phyloP scores from a whole-genome alignment of 2,797 vertebrate species.

The Discoglossus pictus region DNA sequence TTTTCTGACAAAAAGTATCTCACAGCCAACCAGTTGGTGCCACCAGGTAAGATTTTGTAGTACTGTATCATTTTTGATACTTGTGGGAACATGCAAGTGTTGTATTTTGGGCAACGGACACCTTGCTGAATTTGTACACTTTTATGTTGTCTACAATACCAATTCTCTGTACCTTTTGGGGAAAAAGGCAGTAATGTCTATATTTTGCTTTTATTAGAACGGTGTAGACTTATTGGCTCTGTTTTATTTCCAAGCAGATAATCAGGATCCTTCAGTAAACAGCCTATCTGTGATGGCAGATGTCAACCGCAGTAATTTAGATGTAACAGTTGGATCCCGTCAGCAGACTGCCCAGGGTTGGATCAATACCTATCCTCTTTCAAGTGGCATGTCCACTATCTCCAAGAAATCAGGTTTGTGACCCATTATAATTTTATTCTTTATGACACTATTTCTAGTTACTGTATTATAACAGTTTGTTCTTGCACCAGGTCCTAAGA shows the following conservation, averaged over 20 bases:
- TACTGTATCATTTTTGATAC: not conserved
- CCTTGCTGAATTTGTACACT: too few species aligned
- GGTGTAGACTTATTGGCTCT: too few species aligned
- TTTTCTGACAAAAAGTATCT: slow-evolving; percentile 98
- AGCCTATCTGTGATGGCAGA: slow-evolving; percentile 81
- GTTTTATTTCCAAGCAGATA: slow-evolving; percentile 76
- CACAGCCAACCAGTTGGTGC: slow-evolving; percentile 89
- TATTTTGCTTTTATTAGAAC: too few species aligned
- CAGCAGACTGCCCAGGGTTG: slow-evolving; percentile 93
- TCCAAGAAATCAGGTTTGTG: slow-evolving; percentile 94
- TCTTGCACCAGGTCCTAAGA: too few species aligned
- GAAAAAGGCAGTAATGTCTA: too few species aligned
- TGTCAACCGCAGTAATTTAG: slow-evolving; percentile 82
- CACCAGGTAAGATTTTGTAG: slow-evolving; percentile 81
- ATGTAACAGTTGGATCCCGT: slow-evolving; percentile 86
- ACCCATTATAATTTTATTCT: too few species aligned
- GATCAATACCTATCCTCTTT: slow-evolving; percentile 97
- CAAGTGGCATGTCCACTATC: slow-evolving; percentile 94
- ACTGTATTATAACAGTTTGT: slow-evolving; percentile 1
- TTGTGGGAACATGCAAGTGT: too few species aligned
- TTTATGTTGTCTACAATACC: too few species aligned
- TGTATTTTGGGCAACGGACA: too few species aligned
- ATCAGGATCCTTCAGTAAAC: slow-evolving; percentile 86
- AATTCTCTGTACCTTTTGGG: too few species aligned
- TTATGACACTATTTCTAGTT: slow-evolving; percentile 11